These are phyloP conservation scores for Parelbella ahira DNA, from an alignment of 2,888 invertebrate species.

Conservation along the genomic window DNA sequence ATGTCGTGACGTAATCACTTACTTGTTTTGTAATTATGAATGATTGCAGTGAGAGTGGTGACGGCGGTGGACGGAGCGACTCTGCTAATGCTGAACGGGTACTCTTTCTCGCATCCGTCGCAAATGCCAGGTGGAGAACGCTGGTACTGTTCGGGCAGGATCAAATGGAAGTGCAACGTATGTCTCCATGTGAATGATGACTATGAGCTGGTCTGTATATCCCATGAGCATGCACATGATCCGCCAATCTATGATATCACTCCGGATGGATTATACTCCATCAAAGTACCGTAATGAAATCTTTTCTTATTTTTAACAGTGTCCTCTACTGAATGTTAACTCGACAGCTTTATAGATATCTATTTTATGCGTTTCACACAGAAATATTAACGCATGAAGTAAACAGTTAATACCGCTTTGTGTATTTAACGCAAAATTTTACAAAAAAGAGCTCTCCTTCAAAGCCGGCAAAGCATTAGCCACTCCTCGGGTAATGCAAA, in stretches of 20 bases:
- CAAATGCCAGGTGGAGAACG: slow-evolving; percentile 66
- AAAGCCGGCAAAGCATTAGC: too few relatives aligned
- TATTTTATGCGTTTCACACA: too few relatives aligned
- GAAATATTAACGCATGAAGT: too few relatives aligned
- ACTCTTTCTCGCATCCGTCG: slow-evolving; percentile 64
- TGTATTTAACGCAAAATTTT: too few relatives aligned
- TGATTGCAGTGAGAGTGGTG: slow-evolving; percentile 64
- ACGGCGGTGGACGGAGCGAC: slow-evolving; percentile 69
- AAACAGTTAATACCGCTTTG: too few relatives aligned
- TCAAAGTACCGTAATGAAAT: slow-evolving; percentile 25
- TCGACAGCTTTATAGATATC: too few relatives aligned
- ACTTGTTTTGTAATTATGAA: not conserved
- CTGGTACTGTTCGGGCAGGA: slow-evolving; percentile 69
- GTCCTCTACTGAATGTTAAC: too few relatives aligned
- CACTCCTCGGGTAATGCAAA: too few relatives aligned
- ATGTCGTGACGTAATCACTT: too few relatives aligned
- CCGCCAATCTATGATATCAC: slow-evolving; percentile 62
- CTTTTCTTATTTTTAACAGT: too few relatives aligned
- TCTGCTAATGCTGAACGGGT: slow-evolving; percentile 66
- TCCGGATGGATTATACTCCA: slow-evolving; percentile 52
- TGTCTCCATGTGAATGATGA: slow-evolving; percentile 72
- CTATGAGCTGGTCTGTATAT: slow-evolving; percentile 66
- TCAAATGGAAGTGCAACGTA: slow-evolving; percentile 58
- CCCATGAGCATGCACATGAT: slow-evolving; percentile 58
- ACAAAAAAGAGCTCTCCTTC: too few relatives aligned